Evolutionary conservation across 2,113 vertebrate genomes (phyloP), one percentile per base, ranked within the genome.

Genomic region (Hydrolagus affinis): DNA sequence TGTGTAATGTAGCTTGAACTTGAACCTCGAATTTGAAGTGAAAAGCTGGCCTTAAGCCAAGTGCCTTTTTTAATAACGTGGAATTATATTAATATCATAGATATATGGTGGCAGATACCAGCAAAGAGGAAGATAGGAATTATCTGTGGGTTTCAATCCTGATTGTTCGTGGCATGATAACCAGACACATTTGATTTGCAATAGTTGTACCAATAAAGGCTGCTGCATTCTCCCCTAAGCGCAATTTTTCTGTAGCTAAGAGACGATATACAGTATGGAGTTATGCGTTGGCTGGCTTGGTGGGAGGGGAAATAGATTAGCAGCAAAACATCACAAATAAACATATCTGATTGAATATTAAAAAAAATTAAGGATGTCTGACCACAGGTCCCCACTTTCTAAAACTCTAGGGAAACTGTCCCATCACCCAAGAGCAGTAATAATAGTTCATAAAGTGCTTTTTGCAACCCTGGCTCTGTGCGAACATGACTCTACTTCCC

Each of bases 21-120:
- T 28, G 28, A 8, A 66, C 15, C 78, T 32, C 66, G 77, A 80
- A 17, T 62, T 30, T 64, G 23, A 83, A 80, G 28, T 60, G 76
- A 14, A 62, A 80, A 14, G 59, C 62, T 83, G 77, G 23, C 60
- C 77, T 83, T 83, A 30, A 66, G 77, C 60, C 12, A 66, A 64
- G 77, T 83, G 78, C 78, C 60, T 83, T 64, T 44, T 66, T 66
- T 28, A 83, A 83, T 83, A 75, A 75, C 15, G 17, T 56, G 73
- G 30, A 75, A 75, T 75, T 75, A 8, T 57, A 75, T 21, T 30
- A 28, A 68, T 28, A 83, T 25, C n/a, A 32, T 68, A 17, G 62
- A 66, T 75, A 15, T 32, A 74, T 44, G 15, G 32, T 56, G 73
- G 73, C 56, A 15, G 56, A 19, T 15, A 57, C 14, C 3, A 64